Percentiles rank a stretch among this genome's conserved stretches.
Evolutionary conservation across 1,140 invertebrate species (phyloP).

Genomic region (Penaeus chinensis): DNA sequence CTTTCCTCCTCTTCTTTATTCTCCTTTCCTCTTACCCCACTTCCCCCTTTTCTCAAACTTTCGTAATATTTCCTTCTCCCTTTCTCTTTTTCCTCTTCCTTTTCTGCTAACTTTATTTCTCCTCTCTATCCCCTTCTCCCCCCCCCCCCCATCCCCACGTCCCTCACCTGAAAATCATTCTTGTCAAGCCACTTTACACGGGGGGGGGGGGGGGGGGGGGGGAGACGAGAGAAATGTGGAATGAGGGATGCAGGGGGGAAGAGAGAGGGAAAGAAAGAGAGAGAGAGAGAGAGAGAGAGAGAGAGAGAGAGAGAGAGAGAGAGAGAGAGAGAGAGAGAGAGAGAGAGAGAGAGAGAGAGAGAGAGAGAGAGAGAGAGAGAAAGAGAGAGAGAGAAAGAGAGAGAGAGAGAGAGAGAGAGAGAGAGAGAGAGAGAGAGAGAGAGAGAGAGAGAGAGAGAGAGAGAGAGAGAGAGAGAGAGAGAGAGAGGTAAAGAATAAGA

Average conservation of each 20-base stretch:
- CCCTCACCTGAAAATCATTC: too few relatives aligned
- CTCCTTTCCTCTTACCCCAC: too few relatives aligned
- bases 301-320: constrained; percentile 13
- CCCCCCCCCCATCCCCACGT: too few relatives aligned
- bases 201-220: too few relatives aligned
- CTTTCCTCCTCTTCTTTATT: too few relatives aligned
- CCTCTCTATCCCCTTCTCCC: not conserved
- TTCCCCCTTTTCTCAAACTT: too few relatives aligned
- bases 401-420: not conserved
- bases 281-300: constrained; percentile 6
- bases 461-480: not conserved
- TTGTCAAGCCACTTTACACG: too few relatives aligned
- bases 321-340: not conserved
- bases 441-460: constrained; percentile 7
- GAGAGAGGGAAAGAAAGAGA: not conserved
- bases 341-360: constrained; percentile 10
- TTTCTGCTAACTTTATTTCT: not conserved
- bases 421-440: constrained; percentile 14
- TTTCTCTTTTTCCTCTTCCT: not conserved
- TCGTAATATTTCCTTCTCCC: not conserved
- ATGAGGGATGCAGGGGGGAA: too few relatives aligned
- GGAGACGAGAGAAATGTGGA: too few relatives aligned
- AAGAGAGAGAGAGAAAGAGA: not conserved
- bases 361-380: constrained; percentile 5
- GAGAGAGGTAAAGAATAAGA: not conserved